phyloP scores from a whole-genome alignment of 2,113 vertebrate genomes.

The Phaethornis superciliosus region DNA sequence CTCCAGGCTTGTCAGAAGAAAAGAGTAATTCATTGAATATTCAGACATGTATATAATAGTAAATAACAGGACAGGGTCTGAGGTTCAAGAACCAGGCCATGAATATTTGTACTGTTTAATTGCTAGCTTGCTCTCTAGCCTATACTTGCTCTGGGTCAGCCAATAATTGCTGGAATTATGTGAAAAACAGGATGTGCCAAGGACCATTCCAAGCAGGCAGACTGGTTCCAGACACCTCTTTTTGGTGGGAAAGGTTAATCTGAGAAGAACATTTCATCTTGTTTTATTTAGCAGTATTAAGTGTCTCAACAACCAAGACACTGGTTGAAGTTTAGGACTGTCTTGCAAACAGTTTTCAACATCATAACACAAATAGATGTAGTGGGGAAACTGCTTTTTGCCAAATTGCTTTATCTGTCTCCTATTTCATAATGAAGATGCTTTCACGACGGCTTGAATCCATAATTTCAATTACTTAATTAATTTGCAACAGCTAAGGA shows the following conservation, averaged over 20 bases:
- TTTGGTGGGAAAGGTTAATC: not conserved
- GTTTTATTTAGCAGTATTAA: not conserved
- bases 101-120: not conserved
- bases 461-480: not conserved
- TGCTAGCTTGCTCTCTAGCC: not conserved
- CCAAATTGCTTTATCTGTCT: not conserved
- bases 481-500: not conserved
- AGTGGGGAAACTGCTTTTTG: not conserved
- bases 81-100: not conserved
- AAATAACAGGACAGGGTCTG: not conserved
- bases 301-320: not conserved
- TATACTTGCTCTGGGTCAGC: not conserved
- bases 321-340: not conserved
- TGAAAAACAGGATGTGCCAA: not conserved
- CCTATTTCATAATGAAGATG: not conserved
- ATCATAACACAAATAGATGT: not conserved
- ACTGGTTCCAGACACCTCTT: not conserved
- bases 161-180: not conserved
- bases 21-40: not conserved
- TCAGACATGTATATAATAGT: not conserved
- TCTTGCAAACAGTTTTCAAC: not conserved
- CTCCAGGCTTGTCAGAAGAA: not conserved
- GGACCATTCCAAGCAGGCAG: not conserved
- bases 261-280: not conserved
- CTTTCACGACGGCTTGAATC: not conserved